Evolutionary conservation across 64 coral and sea anemone genomes (phyloP).

Genomic region (Acropora yongei): DNA sequence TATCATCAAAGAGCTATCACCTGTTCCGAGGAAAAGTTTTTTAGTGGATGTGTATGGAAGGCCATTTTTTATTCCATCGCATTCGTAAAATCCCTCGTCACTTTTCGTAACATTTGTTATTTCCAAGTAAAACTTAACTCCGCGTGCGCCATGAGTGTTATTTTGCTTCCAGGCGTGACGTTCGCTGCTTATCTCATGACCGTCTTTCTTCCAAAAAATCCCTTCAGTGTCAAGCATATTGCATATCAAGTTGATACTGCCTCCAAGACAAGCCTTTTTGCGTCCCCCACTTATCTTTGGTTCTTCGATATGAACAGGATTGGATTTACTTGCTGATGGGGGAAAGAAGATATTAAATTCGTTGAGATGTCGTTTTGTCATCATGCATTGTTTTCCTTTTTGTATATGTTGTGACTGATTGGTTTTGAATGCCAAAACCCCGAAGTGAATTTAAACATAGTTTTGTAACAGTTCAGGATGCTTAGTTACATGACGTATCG

Average conservation of each 20-base stretch:
- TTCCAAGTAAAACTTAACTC: background rate
- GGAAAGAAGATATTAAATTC: background rate
- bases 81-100: constrained; percentile 22
- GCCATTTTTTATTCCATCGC: background rate
- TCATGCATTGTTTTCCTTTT: no score
- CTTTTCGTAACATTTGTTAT: constrained; percentile 24
- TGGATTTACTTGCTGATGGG: background rate
- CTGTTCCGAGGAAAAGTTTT: background rate
- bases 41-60: background rate
- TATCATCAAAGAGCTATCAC: background rate
- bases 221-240: background rate
- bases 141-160: background rate
- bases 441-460: no score
- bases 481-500: no score
- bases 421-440: no score
- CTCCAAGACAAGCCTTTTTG: constrained; percentile 15
- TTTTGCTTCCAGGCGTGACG: background rate
- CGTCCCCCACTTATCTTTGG: background rate
- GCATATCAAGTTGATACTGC: constrained; percentile 9
- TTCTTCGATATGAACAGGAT: background rate
- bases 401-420: no score
- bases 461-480: no score
- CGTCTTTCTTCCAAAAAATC: background rate
- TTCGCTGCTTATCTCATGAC: background rate
- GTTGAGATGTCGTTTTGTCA: background rate